Conservation (phyloP, 2,888 invertebrate genomes). For the Erannis defoliaria region DNA sequence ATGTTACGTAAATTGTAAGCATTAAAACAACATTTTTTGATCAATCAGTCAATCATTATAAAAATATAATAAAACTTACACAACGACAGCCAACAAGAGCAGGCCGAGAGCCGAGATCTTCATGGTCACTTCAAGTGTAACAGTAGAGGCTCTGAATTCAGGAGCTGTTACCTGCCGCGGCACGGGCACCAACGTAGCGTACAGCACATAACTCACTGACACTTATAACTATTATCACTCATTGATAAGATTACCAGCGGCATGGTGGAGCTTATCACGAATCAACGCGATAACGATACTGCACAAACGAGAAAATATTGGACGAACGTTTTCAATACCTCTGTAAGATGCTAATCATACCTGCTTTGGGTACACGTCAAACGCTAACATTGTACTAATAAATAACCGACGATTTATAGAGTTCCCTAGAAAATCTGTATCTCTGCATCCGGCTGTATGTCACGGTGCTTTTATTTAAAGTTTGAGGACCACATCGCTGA, state of each 20-base stretch:
- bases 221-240: slow-evolving; percentile 85
- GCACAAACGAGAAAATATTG: slow-evolving; percentile 72
- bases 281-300: slow-evolving; percentile 79
- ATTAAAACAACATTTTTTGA: too few species aligned
- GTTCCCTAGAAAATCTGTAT: too few species aligned
- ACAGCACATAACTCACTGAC: slow-evolving; percentile 83
- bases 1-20: slow-evolving; percentile 16
- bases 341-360: slow-evolving; percentile 30
- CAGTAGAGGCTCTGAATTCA: slow-evolving; percentile 61
- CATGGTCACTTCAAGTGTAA: slow-evolving; percentile 68
- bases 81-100: slow-evolving; percentile 65
- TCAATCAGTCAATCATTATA: too few species aligned
- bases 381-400: slow-evolving; percentile 7
- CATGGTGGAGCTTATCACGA: slow-evolving; percentile 81
- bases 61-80: slow-evolving; percentile 70
- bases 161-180: slow-evolving; percentile 69
- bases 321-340: slow-evolving; percentile 61
- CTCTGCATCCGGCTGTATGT: too few species aligned
- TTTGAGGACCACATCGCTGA: too few species aligned
- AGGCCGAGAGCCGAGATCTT: slow-evolving; percentile 63
- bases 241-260: slow-evolving; percentile 83
- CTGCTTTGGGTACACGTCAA: slow-evolving; percentile 13
- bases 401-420: neutral
- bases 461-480: too few species aligned
- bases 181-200: slow-evolving; percentile 73